Conservation (phyloP, 2,797 vertebrate genomes). For the Orientallactaga sibirica region DNA sequence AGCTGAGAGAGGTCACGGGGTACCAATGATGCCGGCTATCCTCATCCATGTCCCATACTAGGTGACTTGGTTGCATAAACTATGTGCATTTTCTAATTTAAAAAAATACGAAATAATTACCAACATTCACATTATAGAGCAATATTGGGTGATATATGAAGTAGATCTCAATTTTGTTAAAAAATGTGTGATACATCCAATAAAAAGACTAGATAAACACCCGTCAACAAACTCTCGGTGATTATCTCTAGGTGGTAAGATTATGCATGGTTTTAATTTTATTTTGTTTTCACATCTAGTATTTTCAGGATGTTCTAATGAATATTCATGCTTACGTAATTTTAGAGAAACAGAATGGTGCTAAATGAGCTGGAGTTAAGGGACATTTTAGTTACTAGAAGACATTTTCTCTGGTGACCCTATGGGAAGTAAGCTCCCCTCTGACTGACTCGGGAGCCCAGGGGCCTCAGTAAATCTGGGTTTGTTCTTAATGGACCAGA, state of each 20-base stretch:
- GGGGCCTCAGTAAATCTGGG: not conserved
- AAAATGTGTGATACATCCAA: not conserved
- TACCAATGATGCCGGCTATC: not conserved
- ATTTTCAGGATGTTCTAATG: slow-evolving; percentile 55
- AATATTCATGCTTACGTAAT: slow-evolving; percentile 44
- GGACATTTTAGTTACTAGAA: not conserved
- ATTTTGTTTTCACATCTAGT: slow-evolving; percentile 62
- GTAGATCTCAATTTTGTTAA: slow-evolving; percentile 31
- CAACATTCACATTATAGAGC: not conserved
- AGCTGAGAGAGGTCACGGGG: not conserved
- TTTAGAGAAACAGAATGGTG: slow-evolving; percentile 10
- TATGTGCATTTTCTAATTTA: not conserved
- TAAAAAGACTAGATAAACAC: slow-evolving; percentile 37
- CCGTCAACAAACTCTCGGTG: not conserved
- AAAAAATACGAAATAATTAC: not conserved
- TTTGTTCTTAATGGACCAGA: not conserved
- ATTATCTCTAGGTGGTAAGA: slow-evolving; percentile 39
- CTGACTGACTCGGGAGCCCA: not conserved
- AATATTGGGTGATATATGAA: not conserved
- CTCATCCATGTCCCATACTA: not conserved
- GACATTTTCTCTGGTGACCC: not conserved
- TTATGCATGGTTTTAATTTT: slow-evolving; percentile 66
- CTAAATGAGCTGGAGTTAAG: not conserved
- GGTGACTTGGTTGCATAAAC: not conserved
- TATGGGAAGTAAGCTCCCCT: not conserved